These are phyloP conservation scores for Poliocrania exsul DNA, from an alignment of 2,797 vertebrate genomes.

Conservation along the genomic window DNA sequence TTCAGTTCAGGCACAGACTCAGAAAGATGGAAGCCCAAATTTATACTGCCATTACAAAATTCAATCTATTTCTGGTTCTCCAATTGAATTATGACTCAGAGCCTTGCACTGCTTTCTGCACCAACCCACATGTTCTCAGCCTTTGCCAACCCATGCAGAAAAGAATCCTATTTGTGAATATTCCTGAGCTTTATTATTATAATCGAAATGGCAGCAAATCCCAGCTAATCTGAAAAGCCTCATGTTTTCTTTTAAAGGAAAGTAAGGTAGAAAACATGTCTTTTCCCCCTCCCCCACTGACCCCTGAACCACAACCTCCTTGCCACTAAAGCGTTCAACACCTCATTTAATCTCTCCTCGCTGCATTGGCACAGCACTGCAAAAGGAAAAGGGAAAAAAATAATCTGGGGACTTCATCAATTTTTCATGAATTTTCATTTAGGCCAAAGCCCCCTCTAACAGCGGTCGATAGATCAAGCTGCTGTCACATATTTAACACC, in stretches of 20 bases:
- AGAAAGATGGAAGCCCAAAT: slow-evolving; percentile 70
- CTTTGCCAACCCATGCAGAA: background rate
- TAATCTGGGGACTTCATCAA: slow-evolving; percentile 93
- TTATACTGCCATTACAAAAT: slow-evolving; percentile 76
- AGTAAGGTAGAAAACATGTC: slow-evolving; percentile 18
- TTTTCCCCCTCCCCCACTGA: slow-evolving; percentile 55
- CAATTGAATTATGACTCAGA: slow-evolving; percentile 82
- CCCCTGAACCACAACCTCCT: slow-evolving; percentile 81
- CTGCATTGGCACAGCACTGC: slow-evolving; percentile 45
- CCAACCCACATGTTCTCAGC: background rate
- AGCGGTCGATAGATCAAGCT: slow-evolving; percentile 96
- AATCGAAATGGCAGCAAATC: slow-evolving; percentile 35
- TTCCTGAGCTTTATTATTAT: slow-evolving; percentile 25
- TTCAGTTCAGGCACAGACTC: slow-evolving; percentile 78
- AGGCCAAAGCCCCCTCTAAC: slow-evolving; percentile 88
- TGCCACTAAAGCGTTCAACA: slow-evolving; percentile 77
- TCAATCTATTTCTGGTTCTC: slow-evolving; percentile 83
- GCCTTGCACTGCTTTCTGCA: slow-evolving; percentile 72
- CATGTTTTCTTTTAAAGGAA: slow-evolving; percentile 38
- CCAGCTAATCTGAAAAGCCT: slow-evolving; percentile 40
- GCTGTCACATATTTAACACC: slow-evolving; percentile 93
- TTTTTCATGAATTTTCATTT: slow-evolving; percentile 99
- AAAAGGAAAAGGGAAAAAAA: slow-evolving; percentile 77
- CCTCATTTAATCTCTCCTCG: slow-evolving; percentile 76
- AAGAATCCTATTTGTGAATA: slow-evolving; percentile 11